Evolutionary conservation across 2,888 invertebrate species (phyloP).

Genomic region (Callosobruchus maculatus): DNA sequence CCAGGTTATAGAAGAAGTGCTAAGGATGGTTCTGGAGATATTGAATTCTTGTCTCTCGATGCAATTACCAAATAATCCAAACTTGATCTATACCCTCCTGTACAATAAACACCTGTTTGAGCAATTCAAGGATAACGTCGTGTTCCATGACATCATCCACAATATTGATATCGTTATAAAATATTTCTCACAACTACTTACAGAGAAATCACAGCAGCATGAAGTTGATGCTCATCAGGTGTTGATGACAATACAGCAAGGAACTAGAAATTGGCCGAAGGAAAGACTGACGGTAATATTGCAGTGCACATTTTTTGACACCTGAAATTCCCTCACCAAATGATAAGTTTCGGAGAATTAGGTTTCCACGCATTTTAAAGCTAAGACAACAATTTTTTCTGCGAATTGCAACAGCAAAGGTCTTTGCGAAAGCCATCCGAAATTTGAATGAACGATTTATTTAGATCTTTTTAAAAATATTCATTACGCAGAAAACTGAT

Average conservation of each 20-base stretch:
- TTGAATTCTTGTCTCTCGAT: conserved; percentile 91
- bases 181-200: conserved; percentile 65
- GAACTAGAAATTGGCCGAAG: conserved; percentile 89
- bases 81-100: conserved; percentile 91
- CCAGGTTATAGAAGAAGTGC: conserved; percentile 77
- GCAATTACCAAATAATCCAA: conserved; percentile 82
- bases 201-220: conserved; percentile 54
- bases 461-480: too few species aligned
- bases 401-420: too few species aligned
- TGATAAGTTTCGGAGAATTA: neutral
- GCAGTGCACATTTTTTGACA: neutral
- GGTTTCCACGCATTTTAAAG: too few species aligned
- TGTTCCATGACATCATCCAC: conserved; percentile 89
- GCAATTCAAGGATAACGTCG: conserved; percentile 79
- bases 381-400: too few species aligned
- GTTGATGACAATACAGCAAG: conserved; percentile 82
- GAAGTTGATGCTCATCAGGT: conserved; percentile 86
- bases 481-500: too few species aligned
- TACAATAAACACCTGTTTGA: conserved; percentile 91
- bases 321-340: neutral
- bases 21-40: conserved; percentile 95
- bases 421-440: too few species aligned
- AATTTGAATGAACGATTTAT: too few species aligned
- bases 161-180: conserved; percentile 88
- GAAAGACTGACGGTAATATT: conserved; percentile 80